phyloP scores from a whole-genome alignment of 2,797 vertebrate genomes.

The Chrosomus eos region DNA sequence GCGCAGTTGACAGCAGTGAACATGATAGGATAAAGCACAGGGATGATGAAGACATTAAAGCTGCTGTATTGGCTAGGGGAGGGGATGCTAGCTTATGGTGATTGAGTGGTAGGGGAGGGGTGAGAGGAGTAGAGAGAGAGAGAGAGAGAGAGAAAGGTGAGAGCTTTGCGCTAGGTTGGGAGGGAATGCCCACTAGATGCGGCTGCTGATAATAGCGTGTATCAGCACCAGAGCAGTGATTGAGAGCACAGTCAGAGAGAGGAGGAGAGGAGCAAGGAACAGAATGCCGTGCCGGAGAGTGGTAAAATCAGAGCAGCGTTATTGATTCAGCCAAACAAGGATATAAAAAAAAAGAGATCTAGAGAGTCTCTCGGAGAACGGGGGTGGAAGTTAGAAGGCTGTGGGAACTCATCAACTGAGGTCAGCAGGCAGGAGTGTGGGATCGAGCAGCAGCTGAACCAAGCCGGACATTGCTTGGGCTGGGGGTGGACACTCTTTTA shows the following conservation, averaged over 20 bases:
- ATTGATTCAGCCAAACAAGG: slow-evolving; percentile 50
- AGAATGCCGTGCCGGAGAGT: slow-evolving; percentile 36
- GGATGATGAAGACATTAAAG: slow-evolving; percentile 87
- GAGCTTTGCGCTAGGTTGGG: slow-evolving; percentile 75
- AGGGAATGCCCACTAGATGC: slow-evolving; percentile 86
- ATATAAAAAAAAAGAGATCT: slow-evolving; percentile 31
- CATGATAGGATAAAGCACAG: slow-evolving; percentile 80
- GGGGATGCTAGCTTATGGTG: slow-evolving; percentile 80
- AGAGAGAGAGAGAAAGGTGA: slow-evolving; percentile 58
- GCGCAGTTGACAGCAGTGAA: slow-evolving; percentile 69
- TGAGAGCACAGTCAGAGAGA: slow-evolving; percentile 68
- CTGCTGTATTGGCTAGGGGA: slow-evolving; percentile 80
- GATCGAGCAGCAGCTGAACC: slow-evolving; percentile 48
- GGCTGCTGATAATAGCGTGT: slow-evolving; percentile 85
- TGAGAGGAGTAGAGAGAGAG: slow-evolving; percentile 56
- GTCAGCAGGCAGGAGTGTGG: slow-evolving; percentile 64
- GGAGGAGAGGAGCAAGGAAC: slow-evolving; percentile 48
- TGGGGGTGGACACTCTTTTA: slow-evolving; percentile 13
- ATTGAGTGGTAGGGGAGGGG: slow-evolving; percentile 75
- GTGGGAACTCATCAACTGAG: slow-evolving; percentile 55
- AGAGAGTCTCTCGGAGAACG: slow-evolving; percentile 19
- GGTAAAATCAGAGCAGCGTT: slow-evolving; percentile 44
- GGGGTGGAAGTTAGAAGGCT: slow-evolving; percentile 70
- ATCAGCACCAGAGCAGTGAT: slow-evolving; percentile 73
- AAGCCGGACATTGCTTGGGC: slow-evolving; percentile 12